phyloP scores from a whole-genome alignment of 2,113 vertebrate genomes.

The Mesembrinibis cayennensis region DNA sequence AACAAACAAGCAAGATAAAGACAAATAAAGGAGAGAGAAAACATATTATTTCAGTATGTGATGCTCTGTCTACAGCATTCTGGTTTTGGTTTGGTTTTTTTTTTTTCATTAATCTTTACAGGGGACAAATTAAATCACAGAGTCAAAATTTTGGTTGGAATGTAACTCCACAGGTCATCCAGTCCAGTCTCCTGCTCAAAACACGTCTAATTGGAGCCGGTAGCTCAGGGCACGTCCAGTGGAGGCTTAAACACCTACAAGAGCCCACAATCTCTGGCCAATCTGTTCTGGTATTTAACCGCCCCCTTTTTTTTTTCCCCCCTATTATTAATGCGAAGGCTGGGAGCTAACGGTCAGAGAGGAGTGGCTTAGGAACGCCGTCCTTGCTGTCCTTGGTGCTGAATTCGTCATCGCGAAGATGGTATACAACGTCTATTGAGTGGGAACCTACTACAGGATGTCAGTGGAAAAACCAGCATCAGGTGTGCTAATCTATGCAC shows the following conservation, averaged over 20 bases:
- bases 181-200: neutral
- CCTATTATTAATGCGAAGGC: neutral
- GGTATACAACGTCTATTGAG: neutral
- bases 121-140: neutral
- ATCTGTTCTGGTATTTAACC: neutral
- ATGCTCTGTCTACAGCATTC: neutral
- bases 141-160: neutral
- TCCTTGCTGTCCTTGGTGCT: neutral
- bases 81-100: neutral
- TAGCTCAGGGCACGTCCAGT: neutral
- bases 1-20: neutral
- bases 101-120: neutral
- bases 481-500: neutral
- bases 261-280: neutral
- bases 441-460: neutral
- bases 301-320: fast-evolving
- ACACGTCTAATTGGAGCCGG: neutral
- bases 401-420: neutral
- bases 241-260: neutral
- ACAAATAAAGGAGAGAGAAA: neutral
- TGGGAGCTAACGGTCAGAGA: neutral
- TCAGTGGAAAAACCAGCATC: neutral
- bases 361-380: neutral
- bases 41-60: neutral
- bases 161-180: neutral